Base-by-base conservation (phyloP, 2,888 invertebrate species). In the Colletes collaris region DNA sequence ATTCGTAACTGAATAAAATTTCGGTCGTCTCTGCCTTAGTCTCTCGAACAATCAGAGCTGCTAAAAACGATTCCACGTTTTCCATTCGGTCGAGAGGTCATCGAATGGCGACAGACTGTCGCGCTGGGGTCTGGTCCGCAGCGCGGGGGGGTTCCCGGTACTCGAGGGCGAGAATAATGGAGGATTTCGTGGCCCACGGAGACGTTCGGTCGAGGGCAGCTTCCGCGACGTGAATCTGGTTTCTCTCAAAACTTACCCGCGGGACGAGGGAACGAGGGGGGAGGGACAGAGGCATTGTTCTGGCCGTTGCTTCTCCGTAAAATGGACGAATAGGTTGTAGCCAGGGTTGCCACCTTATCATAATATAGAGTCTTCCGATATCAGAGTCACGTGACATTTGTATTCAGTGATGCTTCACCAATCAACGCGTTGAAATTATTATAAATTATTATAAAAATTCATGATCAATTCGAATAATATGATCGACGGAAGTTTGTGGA, bases 181-280 rank as follows among this genome's bases (percentile, higher is more conserved):
- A 44, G 64, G 49, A 62, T 58, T 40, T 46, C 10, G 16, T 35
- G 62, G 58, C 46, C 53, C 44, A 62, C 19, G 58, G n/a, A 44
- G 59, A 65, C 53, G 37, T 53, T 55, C 37, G 52, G 27, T 52
- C 27, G 44, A 27, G 27, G 64, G 46, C 53, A 67, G 58, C 62
- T 72, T 67, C 72, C 58, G 56, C 52, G 52, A 40, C 72, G 70
- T 73, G 81, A 81, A 81, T 81, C 81, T 81, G 81, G 68, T 84
- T 81, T 76, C 65, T 37, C 56, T 79, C 77, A 37, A 27, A 59
- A 52, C 46, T 40, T n/a, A 53, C n/a, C 53, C 70, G 5, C 44
- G 11, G 62, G 62, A 44, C 10, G 49, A 11, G 11, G 7, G 19
- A 8, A 11, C 5, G 5, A 16, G 7, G 44, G 46, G 53, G 10